Evolutionary conservation across 2,797 vertebrate genomes (phyloP), one percentile per base, ranked within the genome.

Genomic region (Synanceia verrucosa): DNA sequence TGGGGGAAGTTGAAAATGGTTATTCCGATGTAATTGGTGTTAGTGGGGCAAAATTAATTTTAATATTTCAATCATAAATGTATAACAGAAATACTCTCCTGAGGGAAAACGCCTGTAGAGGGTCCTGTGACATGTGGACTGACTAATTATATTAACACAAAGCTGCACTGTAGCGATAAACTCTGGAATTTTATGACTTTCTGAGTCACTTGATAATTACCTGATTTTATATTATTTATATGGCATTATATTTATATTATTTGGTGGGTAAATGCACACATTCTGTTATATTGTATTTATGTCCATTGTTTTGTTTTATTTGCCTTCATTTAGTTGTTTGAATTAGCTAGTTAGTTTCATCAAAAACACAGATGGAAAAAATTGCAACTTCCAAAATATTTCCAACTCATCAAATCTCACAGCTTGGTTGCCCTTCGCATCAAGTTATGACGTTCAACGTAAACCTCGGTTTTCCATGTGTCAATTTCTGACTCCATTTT

Each of bases 131-230:
- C 24, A 55, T 24, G 41, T 55, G 13, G 14, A 65, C 50, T 28
- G 33, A 58, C 41, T 16, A 56, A 39, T 72, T 71, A 16, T n/a
- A 59, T 70, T 60, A 43, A 31, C 70, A 58, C 33, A 48, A 46
- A 60, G 63, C 65, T 56, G 31, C 41, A 16, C 16, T 65, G 55
- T 9, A 47, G 23, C 52, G 55, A 43, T 14, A 55, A 43, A 41
- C 65, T 1, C 13, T n/a, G 28, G 16, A 41, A n/a, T 46, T 44
- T 31, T 3, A 6, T 11, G 46, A 53, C 39, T 36, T 16, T 14
- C 11, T 28, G 4, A 43, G 51, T 26, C 36, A 23, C 18, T 58
- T 43, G 4, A 12, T 59, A 47, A 48, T 26, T 59, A 9, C 24
- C 4, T 28, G 14, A n/a, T n/a, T 31, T 65, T 19, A 18, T 23